Base-by-base conservation (phyloP, 2,888 invertebrate genomes). In the Nymphalis c-album region DNA sequence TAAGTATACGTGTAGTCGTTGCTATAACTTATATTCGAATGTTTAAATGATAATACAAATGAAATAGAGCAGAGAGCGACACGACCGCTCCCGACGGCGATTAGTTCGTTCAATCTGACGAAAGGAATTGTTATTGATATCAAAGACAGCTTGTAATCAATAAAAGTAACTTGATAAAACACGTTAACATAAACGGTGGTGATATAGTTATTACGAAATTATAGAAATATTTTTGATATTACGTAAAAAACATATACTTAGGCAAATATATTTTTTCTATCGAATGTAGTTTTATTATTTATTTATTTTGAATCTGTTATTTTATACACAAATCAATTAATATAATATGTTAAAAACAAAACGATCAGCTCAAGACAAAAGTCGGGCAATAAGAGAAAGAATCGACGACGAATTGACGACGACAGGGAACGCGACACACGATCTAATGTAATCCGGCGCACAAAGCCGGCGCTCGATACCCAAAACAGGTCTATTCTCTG, bases 391-490 rank as follows among this genome's bases (percentile, higher is more conserved):
- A 60, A 46, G 45, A 46, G 45, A 60, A 45, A 22, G 60, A 46
- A 10, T 10, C 16, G 5, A n/a, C 18, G 4, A n/a, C n/a, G n/a
- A n/a, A n/a, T n/a, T 40, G 18, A 58, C 35, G 40, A 7, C 7
- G 20, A 47, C 18, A 20, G 20, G 57, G 47, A 59, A 59, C 46
- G 58, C 40, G 68, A 60, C 76, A 79, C 70, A 69, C 74, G 78
- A 78, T 79, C 75, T 75, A 74, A 71, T 74, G 74, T 75, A 74
- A 67, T 66, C n/a, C n/a, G n/a, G n/a, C n/a, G n/a, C 73, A 79
- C 78, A 81, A 79, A 74, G 69, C 70, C 40, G 72, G 72, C 66
- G 76, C 72, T 73, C 73, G 79, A 79, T 80, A 78, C 75, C 76
- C 78, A 77, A 75, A 79, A 78, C 79, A 78, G 58, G 61, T 26